phyloP scores from a whole-genome alignment of 2,797 vertebrate genomes.

The Poliocrania exsul region DNA sequence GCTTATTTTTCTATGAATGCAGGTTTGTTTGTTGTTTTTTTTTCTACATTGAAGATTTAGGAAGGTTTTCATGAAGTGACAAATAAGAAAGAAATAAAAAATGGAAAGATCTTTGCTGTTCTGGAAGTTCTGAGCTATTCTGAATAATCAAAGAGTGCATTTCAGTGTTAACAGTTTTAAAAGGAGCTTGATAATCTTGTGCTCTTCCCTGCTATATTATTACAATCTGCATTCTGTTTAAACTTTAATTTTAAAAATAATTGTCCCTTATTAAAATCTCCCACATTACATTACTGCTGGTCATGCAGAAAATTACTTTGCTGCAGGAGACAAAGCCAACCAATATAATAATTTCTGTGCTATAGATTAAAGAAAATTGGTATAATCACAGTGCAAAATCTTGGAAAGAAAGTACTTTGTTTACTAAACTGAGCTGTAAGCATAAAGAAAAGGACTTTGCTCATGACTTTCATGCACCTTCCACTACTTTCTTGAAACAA shows the following conservation, averaged over 20 bases:
- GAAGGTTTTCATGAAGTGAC: not conserved
- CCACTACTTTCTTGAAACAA: not conserved
- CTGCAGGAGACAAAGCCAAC: slow-evolving; percentile 71
- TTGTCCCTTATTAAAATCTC: slow-evolving; percentile 76
- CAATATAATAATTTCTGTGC: slow-evolving; percentile 60
- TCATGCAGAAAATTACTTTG: slow-evolving; percentile 82
- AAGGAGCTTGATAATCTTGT: slow-evolving; percentile 47
- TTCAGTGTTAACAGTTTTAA: slow-evolving; percentile 49
- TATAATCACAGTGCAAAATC: slow-evolving; percentile 73
- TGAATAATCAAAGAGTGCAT: not conserved
- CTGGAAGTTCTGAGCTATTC: not conserved
- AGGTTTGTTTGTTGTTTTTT: not conserved
- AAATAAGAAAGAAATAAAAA: not conserved
- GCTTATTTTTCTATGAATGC: not conserved
- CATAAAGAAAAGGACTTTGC: not conserved
- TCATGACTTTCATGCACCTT: not conserved
- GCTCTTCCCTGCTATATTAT: slow-evolving; percentile 53
- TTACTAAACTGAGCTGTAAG: slow-evolving; percentile 42
- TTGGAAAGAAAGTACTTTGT: slow-evolving; percentile 48
- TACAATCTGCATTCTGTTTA: slow-evolving; percentile 68
- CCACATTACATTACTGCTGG: slow-evolving; percentile 72
- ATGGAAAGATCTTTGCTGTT: not conserved
- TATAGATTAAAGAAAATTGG: slow-evolving; percentile 61
- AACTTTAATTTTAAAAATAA: slow-evolving; percentile 81
- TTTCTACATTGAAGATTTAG: not conserved